A percentile compares a stretch with the other conserved stretches of the same genome.
These are phyloP conservation scores for Montipora capricornis DNA, from an alignment of 64 coral and sea anemone species.

Conservation along the genomic window DNA sequence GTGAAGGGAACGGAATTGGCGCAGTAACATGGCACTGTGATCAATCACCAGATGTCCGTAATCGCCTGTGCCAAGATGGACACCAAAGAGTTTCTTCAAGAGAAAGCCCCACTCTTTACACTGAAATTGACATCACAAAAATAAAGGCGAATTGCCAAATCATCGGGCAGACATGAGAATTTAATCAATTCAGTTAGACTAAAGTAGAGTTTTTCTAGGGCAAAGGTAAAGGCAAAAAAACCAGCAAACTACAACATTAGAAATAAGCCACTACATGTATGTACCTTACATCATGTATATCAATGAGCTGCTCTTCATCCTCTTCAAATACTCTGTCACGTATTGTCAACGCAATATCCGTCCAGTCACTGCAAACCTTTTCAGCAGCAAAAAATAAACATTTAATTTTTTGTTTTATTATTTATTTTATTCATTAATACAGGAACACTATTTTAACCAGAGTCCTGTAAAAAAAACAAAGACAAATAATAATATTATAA, in stretches of 20 bases:
- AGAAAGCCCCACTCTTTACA: constrained; percentile 51
- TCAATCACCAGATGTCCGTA: neutral
- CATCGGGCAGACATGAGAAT: too few species aligned
- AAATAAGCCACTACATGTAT: neutral
- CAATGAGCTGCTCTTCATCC: constrained; percentile 68
- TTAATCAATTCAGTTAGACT: too few species aligned
- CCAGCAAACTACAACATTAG: neutral
- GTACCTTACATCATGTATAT: constrained; percentile 63
- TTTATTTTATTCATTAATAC: neutral
- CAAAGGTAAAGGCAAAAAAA: neutral
- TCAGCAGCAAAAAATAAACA: neutral
- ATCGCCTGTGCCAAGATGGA: neutral
- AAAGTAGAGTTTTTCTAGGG: too few species aligned
- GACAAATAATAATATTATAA: too few species aligned
- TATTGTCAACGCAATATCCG: constrained; percentile 54
- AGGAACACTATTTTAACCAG: too few species aligned
- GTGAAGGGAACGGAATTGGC: neutral
- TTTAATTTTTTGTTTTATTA: neutral
- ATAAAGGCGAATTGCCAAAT: too few species aligned
- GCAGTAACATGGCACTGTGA: constrained; percentile 54
- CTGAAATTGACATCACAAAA: neutral
- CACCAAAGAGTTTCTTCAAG: constrained; percentile 19
- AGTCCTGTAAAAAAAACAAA: too few species aligned
- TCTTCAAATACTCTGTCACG: constrained; percentile 48
- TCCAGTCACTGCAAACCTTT: constrained; percentile 67